Evolutionary conservation across 2,113 vertebrate species (phyloP).

Genomic region (Bujurquina vittata): DNA sequence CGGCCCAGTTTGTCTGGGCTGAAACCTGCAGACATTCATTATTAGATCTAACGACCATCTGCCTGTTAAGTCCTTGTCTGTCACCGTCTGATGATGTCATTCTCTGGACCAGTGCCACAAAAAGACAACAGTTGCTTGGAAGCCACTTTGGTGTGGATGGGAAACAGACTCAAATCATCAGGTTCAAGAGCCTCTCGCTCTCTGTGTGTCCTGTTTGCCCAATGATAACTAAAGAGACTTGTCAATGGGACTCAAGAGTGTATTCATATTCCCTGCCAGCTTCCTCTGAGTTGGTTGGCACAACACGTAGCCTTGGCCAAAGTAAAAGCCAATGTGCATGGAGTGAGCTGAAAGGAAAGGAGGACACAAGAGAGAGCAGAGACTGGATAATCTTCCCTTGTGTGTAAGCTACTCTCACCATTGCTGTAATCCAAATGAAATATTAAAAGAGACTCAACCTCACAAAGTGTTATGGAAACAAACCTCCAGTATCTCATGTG

Average conservation of each 20-base stretch:
- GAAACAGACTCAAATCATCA: slow-evolving; percentile 32
- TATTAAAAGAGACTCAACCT: slow-evolving; percentile 35
- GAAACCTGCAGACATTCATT: slow-evolving; percentile 72
- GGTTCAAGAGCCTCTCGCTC: slow-evolving; percentile 64
- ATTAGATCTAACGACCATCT: slow-evolving; percentile 78
- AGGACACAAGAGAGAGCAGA: slow-evolving; percentile 24
- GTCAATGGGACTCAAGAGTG: slow-evolving; percentile 62
- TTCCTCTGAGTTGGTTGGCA: slow-evolving; percentile 60
- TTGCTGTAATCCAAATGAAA: slow-evolving; percentile 40
- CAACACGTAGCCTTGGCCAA: slow-evolving; percentile 40
- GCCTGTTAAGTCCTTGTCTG: slow-evolving; percentile 67
- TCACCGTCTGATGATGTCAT: slow-evolving; percentile 59
- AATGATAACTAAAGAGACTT: slow-evolving; percentile 62
- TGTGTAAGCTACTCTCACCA: slow-evolving; percentile 20
- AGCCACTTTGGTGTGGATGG: slow-evolving; percentile 12
- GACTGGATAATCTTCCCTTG: slow-evolving; percentile 30
- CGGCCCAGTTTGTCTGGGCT: slow-evolving; percentile 49
- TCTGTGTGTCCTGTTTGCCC: slow-evolving; percentile 35
- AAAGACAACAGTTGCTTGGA: slow-evolving; percentile 37
- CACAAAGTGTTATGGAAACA: slow-evolving; percentile 16
- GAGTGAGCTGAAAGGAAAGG: slow-evolving; percentile 47
- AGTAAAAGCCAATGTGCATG: slow-evolving; percentile 62
- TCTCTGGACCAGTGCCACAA: slow-evolving; percentile 43
- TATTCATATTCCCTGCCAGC: slow-evolving; percentile 62
- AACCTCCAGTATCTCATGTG: slow-evolving; percentile 10